Conservation (phyloP, 2,113 vertebrate species). For the Rhipidura dahli region DNA sequence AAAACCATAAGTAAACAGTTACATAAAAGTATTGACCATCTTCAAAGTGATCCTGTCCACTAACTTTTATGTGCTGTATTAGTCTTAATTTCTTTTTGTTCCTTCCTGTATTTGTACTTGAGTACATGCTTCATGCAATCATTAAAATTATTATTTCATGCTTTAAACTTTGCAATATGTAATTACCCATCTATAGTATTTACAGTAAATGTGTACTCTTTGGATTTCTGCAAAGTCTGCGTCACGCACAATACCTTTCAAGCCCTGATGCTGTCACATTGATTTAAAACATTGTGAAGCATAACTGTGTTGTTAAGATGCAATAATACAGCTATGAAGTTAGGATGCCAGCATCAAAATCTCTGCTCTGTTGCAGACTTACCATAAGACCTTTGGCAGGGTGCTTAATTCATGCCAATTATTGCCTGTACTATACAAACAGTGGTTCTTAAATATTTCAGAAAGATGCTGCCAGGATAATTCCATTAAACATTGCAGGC, state of each 20-base stretch:
- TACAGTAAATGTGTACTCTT: not conserved
- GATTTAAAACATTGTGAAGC: slow-evolving; percentile 20
- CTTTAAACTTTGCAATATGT: slow-evolving; percentile 7
- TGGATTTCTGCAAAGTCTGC: not conserved
- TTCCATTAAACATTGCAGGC: not conserved
- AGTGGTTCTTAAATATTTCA: slow-evolving; percentile 7
- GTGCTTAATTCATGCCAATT: not conserved
- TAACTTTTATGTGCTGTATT: slow-evolving; percentile 16
- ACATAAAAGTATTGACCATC: slow-evolving; percentile 31
- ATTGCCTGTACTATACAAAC: not conserved
- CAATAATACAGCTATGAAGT: not conserved
- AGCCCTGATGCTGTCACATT: not conserved
- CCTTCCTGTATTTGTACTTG: slow-evolving; percentile 31
- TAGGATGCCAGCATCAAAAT: not conserved
- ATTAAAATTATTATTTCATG: slow-evolving; percentile 47
- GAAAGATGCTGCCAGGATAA: slow-evolving; percentile 5
- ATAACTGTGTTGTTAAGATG: not conserved
- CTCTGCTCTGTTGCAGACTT: not conserved
- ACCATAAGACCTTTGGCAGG: not conserved
- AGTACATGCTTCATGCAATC: not conserved
- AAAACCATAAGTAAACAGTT: slow-evolving; percentile 23
- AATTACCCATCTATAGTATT: slow-evolving; percentile 11
- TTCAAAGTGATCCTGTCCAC: slow-evolving; percentile 15
- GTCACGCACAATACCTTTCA: not conserved
- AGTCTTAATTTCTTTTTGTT: slow-evolving; percentile 9